A percentile compares a stretch with the other conserved stretches of the same genome.
phyloP scores from a whole-genome alignment of 92 coral and sea anemone species.

The Muricea muricata region DNA sequence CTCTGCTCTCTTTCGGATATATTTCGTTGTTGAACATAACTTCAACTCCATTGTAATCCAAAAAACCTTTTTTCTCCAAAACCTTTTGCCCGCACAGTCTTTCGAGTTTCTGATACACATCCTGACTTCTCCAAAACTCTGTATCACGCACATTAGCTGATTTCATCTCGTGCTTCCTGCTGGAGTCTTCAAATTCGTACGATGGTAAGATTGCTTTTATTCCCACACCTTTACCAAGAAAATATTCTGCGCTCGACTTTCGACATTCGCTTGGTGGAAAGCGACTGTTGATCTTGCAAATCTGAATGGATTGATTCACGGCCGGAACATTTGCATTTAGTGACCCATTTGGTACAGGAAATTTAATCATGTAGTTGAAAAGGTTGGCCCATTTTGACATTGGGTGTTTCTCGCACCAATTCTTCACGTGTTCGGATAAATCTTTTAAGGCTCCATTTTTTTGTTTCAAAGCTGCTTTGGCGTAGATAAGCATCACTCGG shows the following conservation, averaged over 20 bases:
- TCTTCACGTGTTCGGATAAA: background rate
- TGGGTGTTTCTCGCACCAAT: background rate
- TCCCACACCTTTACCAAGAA: conserved; percentile 40
- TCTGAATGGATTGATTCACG: conserved; percentile 1
- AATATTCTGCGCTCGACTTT: conserved; percentile 26
- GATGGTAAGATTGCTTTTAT: background rate
- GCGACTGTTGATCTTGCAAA: background rate
- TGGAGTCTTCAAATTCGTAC: background rate
- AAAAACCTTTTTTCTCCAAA: conserved; percentile 44
- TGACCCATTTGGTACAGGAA: background rate
- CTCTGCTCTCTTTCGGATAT: conserved; percentile 70
- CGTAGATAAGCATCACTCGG: conserved; percentile 9
- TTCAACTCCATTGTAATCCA: conserved; percentile 64
- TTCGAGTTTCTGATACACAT: conserved; percentile 53
- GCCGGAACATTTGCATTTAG: conserved; percentile 7
- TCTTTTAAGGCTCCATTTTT: background rate
- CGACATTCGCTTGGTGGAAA: conserved; percentile 3
- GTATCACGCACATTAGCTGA: background rate
- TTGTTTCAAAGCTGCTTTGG: conserved; percentile 10
- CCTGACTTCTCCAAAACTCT: conserved; percentile 38
- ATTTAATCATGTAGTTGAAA: conserved; percentile 35
- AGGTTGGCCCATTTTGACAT: conserved; percentile 46
- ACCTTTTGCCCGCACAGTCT: conserved; percentile 68
- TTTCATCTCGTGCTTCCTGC: background rate
- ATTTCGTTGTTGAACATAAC: conserved; percentile 57